Percentiles rank a stretch among this genome's conserved stretches.
These are phyloP conservation scores for Zaprionus inermis DNA, from an alignment of 1,140 invertebrate genomes.

Conservation along the genomic window DNA sequence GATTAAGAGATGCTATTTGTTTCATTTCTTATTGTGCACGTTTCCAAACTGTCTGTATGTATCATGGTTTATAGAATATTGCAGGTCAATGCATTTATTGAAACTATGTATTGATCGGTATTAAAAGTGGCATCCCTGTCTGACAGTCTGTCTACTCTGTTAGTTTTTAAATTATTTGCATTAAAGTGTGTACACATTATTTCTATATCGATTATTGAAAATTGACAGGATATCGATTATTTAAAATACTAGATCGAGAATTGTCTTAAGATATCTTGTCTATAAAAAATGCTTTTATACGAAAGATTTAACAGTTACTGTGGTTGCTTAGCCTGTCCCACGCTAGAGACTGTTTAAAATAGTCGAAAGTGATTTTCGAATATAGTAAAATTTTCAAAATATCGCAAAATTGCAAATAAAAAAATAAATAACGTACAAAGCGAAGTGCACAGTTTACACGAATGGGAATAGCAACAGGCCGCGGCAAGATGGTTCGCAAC, in stretches of 20 bases:
- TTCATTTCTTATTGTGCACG: too few relatives aligned
- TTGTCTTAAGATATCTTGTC: not conserved
- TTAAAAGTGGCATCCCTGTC: too few relatives aligned
- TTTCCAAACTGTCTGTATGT: too few relatives aligned
- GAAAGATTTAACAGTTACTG: not conserved
- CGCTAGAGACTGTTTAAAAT: not conserved
- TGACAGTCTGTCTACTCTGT: too few relatives aligned
- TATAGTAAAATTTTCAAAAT: not conserved
- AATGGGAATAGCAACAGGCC: conserved; percentile 6
- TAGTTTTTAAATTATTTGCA: too few relatives aligned
- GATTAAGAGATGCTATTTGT: not conserved
- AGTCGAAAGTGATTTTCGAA: not conserved
- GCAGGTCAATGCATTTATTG: too few relatives aligned
- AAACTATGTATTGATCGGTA: too few relatives aligned
- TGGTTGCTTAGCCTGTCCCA: not conserved
- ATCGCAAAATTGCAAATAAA: conserved; percentile 48
- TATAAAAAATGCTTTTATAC: not conserved
- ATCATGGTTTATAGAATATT: too few relatives aligned
- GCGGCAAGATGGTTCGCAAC: not conserved
- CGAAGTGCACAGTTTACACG: conserved; percentile 2
- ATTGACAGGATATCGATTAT: too few relatives aligned
- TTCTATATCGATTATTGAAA: too few relatives aligned
- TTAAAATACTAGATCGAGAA: too few relatives aligned
- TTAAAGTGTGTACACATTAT: too few relatives aligned
- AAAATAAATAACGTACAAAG: conserved; percentile 55